These are phyloP conservation scores for Eupeodes latifasciatus DNA, from an alignment of 2,888 invertebrate species.

Conservation along the genomic window DNA sequence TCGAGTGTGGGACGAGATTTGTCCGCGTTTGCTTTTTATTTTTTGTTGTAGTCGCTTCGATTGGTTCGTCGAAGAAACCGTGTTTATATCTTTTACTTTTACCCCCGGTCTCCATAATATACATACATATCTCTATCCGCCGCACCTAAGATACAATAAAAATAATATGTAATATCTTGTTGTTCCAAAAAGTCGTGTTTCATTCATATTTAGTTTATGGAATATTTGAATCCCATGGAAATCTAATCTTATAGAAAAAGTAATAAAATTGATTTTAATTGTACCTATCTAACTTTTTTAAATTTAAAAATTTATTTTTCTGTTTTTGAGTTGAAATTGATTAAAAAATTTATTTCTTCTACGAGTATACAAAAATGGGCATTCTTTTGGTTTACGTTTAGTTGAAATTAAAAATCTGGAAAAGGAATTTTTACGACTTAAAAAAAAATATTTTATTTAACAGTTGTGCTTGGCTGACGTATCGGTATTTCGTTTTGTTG, in stretches of 20 bases:
- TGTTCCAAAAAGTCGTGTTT: constrained; percentile 3
- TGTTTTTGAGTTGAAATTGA: neutral
- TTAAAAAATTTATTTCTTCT: constrained; percentile 1
- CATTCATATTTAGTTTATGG: neutral
- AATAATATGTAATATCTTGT: constrained; percentile 12
- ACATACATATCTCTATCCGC: neutral
- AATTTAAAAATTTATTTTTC: neutral
- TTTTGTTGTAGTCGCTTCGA: neutral
- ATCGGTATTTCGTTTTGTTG: constrained; percentile 14
- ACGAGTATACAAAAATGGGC: neutral
- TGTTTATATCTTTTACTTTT: constrained; percentile 10
- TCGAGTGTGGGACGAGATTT: constrained; percentile 70
- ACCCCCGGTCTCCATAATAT: constrained; percentile 23
- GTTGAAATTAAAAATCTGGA: neutral
- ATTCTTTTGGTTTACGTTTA: neutral
- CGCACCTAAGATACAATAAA: neutral
- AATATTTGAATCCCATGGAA: neutral
- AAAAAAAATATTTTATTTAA: constrained; percentile 9
- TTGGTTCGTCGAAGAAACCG: constrained; percentile 20
- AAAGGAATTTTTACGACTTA: constrained; percentile 28
- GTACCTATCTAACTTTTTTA: neutral
- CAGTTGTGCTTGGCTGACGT: constrained; percentile 18
- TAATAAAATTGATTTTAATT: constrained; percentile 12
- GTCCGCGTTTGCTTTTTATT: constrained; percentile 40
- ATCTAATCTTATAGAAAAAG: constrained; percentile 9